Percentiles rank a stretch among this genome's conserved stretches.
phyloP scores from a whole-genome alignment of 37 sponge, comb jelly and placozoan genomes.

The Aplysina aerophoba region DNA sequence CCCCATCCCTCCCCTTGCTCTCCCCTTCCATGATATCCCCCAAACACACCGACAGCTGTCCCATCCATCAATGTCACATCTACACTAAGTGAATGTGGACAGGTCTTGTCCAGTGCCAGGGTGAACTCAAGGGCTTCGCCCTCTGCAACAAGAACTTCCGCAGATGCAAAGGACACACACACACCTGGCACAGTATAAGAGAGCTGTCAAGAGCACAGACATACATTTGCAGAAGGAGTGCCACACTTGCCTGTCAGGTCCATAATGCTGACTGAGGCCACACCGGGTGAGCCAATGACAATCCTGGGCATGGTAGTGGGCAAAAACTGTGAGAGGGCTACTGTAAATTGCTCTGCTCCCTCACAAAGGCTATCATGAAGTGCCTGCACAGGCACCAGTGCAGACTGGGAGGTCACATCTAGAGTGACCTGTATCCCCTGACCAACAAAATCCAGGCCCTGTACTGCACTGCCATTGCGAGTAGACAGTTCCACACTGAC shows the following conservation, averaged over 20 bases:
- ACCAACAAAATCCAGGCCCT: neutral
- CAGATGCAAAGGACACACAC: neutral
- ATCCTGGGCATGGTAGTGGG: neutral
- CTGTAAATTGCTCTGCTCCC: constrained; percentile 1
- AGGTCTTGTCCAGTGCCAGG: neutral
- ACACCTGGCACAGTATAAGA: neutral
- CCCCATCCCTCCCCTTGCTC: too few relatives aligned
- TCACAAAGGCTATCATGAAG: neutral
- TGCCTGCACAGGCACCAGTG: neutral
- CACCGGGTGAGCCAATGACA: neutral
- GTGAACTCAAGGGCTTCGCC: neutral
- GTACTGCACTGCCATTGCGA: neutral
- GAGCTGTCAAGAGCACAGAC: neutral
- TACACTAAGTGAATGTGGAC: neutral
- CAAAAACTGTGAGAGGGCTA: neutral
- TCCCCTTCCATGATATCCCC: too few relatives aligned
- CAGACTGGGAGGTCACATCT: neutral
- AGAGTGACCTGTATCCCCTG: neutral
- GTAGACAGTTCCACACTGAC: neutral
- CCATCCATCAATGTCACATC: neutral
- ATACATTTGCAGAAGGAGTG: neutral
- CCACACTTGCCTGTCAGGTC: neutral
- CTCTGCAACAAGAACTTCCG: neutral
- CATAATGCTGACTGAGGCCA: neutral
- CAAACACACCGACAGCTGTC: constrained; percentile 15